Conservation (phyloP, 2,797 vertebrate genomes). For the Karalla daura region DNA sequence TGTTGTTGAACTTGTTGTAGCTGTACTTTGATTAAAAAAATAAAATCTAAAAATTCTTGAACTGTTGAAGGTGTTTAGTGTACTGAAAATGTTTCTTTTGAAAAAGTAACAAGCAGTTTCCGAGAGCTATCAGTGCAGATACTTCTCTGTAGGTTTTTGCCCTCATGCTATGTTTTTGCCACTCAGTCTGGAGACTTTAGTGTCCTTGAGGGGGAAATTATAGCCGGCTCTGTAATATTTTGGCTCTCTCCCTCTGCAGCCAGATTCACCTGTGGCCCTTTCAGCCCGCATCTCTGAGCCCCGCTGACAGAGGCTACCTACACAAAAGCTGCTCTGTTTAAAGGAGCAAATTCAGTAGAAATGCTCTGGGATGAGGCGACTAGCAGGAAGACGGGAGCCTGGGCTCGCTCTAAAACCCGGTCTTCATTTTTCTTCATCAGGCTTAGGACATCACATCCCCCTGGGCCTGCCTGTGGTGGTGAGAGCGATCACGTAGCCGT, state of each 20-base stretch:
- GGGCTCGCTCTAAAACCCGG: neutral
- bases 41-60: no score
- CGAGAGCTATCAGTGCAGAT: no score
- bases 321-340: conserved; percentile 69
- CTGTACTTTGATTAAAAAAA: no score
- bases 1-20: no score
- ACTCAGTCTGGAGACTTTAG: neutral
- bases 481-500: conserved; percentile 3
- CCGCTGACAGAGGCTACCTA: conserved; percentile 1
- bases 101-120: no score
- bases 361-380: neutral
- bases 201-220: conserved; percentile 36
- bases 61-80: no score
- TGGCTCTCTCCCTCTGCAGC: conserved; percentile 6
- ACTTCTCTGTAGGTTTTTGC: no score
- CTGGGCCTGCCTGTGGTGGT: neutral
- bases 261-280: conserved; percentile 32
- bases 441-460: conserved; percentile 6
- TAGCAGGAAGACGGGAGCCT: conserved; percentile 18
- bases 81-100: no score
- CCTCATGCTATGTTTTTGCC: neutral
- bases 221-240: conserved; percentile 7
- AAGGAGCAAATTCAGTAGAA: conserved; percentile 17
- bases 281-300: conserved; percentile 7
- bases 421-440: conserved; percentile 18